Percentiles rank a stretch among this genome's conserved stretches.
phyloP scores from a whole-genome alignment of 1,140 invertebrate species.

The Propsilocerus akamusi region DNA sequence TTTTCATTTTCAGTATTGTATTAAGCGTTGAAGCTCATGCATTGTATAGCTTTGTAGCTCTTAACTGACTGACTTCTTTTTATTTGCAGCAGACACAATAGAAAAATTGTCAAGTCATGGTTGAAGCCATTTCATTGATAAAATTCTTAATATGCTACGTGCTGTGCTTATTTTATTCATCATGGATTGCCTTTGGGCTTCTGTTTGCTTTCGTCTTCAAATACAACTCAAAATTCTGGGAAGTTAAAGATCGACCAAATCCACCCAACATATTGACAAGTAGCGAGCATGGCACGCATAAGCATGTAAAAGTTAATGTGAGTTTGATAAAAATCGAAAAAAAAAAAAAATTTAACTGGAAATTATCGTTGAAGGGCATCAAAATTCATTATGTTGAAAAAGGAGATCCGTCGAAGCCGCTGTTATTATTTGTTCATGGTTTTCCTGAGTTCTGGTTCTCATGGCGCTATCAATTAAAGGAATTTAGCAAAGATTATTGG shows the following conservation, averaged over 20 bases:
- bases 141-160: neutral
- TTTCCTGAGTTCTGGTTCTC: slow-evolving; percentile 54
- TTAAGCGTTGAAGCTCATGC: no score
- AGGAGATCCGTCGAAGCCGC: slow-evolving; percentile 34
- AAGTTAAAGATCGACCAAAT: neutral
- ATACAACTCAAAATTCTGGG: neutral
- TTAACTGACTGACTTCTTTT: no score
- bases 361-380: slow-evolving; percentile 26
- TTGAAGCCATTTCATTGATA: no score
- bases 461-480: slow-evolving; percentile 39
- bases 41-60: no score
- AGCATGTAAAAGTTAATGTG: neutral
- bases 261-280: neutral
- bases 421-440: slow-evolving; percentile 46
- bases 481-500: slow-evolving; percentile 42
- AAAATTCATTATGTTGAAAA: slow-evolving; percentile 46
- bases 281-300: neutral
- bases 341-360: no score
- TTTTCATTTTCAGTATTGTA: no score
- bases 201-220: neutral
- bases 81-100: no score
- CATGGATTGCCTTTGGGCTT: neutral
- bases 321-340: no score
- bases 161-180: neutral
- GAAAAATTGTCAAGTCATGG: no score